Evolutionary conservation across 2,113 vertebrate genomes (phyloP).

Genomic region (Macrotis lagotis): DNA sequence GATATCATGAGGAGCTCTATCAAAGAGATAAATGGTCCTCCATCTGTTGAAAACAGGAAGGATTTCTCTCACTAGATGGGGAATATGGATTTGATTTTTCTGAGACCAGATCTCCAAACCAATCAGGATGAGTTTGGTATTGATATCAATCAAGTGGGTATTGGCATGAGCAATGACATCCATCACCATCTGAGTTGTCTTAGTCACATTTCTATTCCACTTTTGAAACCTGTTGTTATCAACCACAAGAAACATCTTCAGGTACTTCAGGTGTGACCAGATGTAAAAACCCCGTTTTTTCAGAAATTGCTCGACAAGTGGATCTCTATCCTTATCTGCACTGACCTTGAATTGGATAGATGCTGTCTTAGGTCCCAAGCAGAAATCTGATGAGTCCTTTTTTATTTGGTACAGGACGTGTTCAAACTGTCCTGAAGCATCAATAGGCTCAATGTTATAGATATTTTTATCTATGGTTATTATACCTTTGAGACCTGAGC

Average conservation of each 20-base stretch:
- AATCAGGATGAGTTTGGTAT: constrained; percentile 1
- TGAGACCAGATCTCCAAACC: constrained; percentile 59
- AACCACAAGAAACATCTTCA: constrained; percentile 52
- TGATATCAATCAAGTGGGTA: constrained; percentile 21
- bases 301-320: too few species aligned
- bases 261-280: background rate
- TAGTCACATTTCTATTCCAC: constrained; percentile 25
- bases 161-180: constrained; percentile 48
- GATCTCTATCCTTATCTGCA: too few species aligned
- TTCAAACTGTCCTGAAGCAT: background rate
- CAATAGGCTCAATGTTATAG: constrained; percentile 71
- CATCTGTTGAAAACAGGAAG: constrained; percentile 8
- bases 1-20: rapidly evolving
- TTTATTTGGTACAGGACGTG: background rate
- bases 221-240: constrained; percentile 54
- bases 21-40: background rate
- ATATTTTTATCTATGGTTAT: constrained; percentile 50
- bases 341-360: too few species aligned
- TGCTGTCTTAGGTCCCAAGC: background rate
- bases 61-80: background rate
- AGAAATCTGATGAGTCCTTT: background rate
- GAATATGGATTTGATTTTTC: background rate
- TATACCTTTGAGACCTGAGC: constrained; percentile 66
- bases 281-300: too few species aligned
- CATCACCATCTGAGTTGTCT: constrained; percentile 9